Evolutionary conservation across 35 echinoderm and acorn worm genomes (phyloP).

Genomic region (Nesometra sesokonis): DNA sequence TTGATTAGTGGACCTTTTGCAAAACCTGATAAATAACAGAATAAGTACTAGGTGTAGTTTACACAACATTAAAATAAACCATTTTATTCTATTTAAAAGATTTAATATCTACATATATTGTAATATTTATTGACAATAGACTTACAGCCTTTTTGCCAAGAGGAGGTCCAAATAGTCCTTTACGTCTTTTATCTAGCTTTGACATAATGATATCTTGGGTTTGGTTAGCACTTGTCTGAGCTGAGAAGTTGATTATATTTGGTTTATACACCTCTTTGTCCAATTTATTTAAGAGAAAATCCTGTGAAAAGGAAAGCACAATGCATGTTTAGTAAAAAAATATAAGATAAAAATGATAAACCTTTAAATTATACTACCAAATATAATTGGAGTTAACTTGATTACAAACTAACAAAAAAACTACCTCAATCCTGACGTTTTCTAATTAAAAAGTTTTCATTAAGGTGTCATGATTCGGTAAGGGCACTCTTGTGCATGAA

Average conservation of each 20-base stretch:
- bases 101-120: no score
- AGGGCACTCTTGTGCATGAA: no score
- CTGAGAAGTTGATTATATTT: slow-evolving; percentile 97
- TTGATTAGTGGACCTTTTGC: no score
- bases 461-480: no score
- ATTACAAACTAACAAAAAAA: no score
- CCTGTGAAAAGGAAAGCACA: slow-evolving; percentile 46
- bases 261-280: slow-evolving; percentile 96
- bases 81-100: no score
- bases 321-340: neutral
- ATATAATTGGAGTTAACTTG: no score
- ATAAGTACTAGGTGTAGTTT: neutral
- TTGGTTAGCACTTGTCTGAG: slow-evolving; percentile 92
- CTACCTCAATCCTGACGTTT: no score
- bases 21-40: slow-evolving; percentile 5
- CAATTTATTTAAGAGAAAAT: slow-evolving; percentile 77
- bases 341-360: neutral
- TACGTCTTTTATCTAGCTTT: slow-evolving; percentile 91
- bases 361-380: no score
- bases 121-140: neutral
- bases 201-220: slow-evolving; percentile 99
- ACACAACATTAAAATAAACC: neutral
- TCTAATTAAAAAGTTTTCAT: no score
- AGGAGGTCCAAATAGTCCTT: slow-evolving; percentile 87
- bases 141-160: slow-evolving; percentile 97